Conservation (phyloP, 2,888 invertebrate species). For the Eupithecia tripunctaria region DNA sequence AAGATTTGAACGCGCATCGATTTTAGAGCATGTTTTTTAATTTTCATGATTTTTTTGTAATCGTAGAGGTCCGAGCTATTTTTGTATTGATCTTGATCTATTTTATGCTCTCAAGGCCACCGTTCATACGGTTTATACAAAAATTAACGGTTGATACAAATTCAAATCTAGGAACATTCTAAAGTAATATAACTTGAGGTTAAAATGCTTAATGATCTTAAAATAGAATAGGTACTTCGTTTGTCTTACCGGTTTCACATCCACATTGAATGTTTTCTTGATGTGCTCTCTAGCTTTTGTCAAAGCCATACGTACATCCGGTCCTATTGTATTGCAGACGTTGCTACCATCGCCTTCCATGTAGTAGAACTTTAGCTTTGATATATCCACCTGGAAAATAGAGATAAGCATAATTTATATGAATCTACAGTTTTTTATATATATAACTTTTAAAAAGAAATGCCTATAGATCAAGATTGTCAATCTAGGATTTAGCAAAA, state of each 20-base stretch:
- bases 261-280: slow-evolving; percentile 79
- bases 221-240: no score
- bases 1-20: background rate
- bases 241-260: slow-evolving; percentile 82
- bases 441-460: no score
- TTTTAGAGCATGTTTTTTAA: background rate
- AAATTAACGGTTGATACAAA: no score
- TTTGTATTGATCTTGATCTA: background rate
- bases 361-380: slow-evolving; percentile 89
- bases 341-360: slow-evolving; percentile 91
- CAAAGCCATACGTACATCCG: slow-evolving; percentile 85
- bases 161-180: background rate
- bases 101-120: background rate
- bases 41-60: background rate
- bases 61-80: background rate
- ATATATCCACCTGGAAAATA: slow-evolving; percentile 81
- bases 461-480: no score
- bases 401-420: background rate
- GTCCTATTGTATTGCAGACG: slow-evolving; percentile 84
- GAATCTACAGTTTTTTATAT: background rate
- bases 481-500: no score
- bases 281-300: slow-evolving; percentile 82
- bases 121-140: background rate
- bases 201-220: no score
- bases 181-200: background rate